A percentile compares a stretch with the other conserved stretches of the same genome.
Conservation (phyloP, 2,113 vertebrate species). For the Pipa parva region DNA sequence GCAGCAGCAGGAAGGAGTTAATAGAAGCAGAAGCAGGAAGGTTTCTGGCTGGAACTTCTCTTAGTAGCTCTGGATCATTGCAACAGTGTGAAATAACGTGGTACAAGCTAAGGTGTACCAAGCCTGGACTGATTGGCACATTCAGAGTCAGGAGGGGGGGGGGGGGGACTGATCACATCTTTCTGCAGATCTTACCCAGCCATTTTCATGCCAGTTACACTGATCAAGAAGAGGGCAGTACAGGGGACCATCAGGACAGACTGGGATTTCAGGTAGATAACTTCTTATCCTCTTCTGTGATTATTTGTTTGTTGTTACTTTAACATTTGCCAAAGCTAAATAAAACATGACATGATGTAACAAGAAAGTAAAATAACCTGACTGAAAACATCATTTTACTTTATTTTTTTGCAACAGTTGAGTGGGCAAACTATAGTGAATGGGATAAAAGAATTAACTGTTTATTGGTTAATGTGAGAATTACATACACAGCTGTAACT, state of each 20-base stretch:
- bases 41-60: conserved; percentile 10
- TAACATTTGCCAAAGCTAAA: too few relatives aligned
- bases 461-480: too few relatives aligned
- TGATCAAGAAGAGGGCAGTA: conserved; percentile 23
- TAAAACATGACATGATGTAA: too few relatives aligned
- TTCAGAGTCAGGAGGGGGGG: background rate
- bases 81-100: background rate
- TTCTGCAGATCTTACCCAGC: background rate
- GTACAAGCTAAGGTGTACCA: background rate
- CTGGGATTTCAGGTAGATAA: conserved; percentile 29
- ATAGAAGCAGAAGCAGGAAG: too few relatives aligned
- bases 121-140: background rate
- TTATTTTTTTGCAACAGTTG: too few relatives aligned
- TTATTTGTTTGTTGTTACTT: too few relatives aligned
- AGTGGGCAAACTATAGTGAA: too few relatives aligned
- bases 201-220: conserved; percentile 24
- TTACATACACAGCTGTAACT: too few relatives aligned
- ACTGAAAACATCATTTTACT: too few relatives aligned
- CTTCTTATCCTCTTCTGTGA: too few relatives aligned
- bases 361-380: too few relatives aligned
- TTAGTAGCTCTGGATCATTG: background rate
- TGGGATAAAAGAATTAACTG: too few relatives aligned
- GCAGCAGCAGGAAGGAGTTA: conserved; percentile 20
- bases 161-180: background rate
- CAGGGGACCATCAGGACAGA: conserved; percentile 23